A percentile compares a stretch with the other conserved stretches of the same genome.
Conservation (phyloP, 1,140 invertebrate genomes). For the Anoplophora glabripennis region DNA sequence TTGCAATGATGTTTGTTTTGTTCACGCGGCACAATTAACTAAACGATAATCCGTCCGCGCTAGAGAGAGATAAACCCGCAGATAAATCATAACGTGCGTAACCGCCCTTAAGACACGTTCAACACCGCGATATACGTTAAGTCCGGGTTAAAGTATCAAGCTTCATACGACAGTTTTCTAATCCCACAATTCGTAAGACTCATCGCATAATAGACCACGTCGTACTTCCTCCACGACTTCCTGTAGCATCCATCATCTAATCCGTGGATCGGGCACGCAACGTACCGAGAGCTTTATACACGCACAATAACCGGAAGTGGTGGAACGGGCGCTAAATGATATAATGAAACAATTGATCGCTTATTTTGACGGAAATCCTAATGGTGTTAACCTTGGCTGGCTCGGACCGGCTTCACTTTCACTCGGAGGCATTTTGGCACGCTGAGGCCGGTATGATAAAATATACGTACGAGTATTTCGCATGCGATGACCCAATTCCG, state of each 20-base stretch:
- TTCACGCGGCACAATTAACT: no score
- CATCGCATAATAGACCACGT: neutral
- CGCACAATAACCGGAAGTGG: constrained; percentile 13
- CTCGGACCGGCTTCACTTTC: constrained; percentile 21
- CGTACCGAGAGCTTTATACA: neutral
- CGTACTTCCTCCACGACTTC: neutral
- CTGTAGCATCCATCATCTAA: neutral
- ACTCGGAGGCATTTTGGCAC: constrained; percentile 27
- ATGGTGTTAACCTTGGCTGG: constrained; percentile 32
- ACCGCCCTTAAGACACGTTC: no score
- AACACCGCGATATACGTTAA: no score
- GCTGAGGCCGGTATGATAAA: constrained; percentile 21
- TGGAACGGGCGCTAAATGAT: constrained; percentile 30
- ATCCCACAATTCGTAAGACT: no score
- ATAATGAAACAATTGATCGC: constrained; percentile 35
- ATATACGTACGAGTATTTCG: constrained; percentile 26
- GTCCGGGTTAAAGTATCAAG: no score
- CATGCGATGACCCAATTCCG: constrained; percentile 27
- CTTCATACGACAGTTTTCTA: no score
- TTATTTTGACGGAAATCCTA: constrained; percentile 31
- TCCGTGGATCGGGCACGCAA: constrained; percentile 1
- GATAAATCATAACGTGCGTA: no score
- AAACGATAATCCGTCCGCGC: no score
- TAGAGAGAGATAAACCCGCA: no score
- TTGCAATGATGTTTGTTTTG: no score